Conservation (phyloP, 2,113 vertebrate genomes). For the Peromyscus leucopus region DNA sequence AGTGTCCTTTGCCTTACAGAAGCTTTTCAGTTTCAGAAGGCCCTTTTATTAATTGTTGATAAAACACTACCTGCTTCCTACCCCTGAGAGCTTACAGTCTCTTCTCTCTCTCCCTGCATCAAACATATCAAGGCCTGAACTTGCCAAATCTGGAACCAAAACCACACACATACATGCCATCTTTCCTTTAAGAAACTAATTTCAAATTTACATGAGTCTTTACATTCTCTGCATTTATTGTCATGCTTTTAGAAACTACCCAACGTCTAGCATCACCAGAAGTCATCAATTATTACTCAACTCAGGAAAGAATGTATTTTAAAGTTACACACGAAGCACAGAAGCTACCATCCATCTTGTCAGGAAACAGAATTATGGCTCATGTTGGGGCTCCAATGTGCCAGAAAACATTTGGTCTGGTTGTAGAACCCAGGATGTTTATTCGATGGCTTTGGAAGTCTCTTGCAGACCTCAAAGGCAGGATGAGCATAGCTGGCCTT, state of each 20-base stretch:
- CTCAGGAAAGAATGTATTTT: neutral
- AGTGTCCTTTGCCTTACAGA: too few species aligned
- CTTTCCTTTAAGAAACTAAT: neutral
- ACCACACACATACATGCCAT: neutral
- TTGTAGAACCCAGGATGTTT: neutral
- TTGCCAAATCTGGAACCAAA: neutral
- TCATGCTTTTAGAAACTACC: constrained; percentile 25
- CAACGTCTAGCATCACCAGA: constrained; percentile 19
- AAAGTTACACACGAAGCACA: neutral
- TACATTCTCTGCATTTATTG: neutral
- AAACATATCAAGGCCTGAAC: neutral
- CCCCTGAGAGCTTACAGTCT: neutral
- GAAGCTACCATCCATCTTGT: neutral
- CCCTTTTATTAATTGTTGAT: neutral
- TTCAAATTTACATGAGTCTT: neutral
- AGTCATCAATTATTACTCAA: neutral
- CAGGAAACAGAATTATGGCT: neutral
- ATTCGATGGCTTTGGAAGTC: neutral
- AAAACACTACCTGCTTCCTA: neutral
- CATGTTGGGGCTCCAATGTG: neutral
- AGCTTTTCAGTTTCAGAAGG: too few species aligned
- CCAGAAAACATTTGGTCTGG: neutral
- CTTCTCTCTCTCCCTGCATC: neutral
- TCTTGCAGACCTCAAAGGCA: neutral
- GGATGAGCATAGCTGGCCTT: neutral